Percentiles rank a stretch among this genome's conserved stretches.
These are phyloP conservation scores for Tympanoctomys barrerae DNA, from an alignment of 2,797 vertebrate species.

Conservation along the genomic window DNA sequence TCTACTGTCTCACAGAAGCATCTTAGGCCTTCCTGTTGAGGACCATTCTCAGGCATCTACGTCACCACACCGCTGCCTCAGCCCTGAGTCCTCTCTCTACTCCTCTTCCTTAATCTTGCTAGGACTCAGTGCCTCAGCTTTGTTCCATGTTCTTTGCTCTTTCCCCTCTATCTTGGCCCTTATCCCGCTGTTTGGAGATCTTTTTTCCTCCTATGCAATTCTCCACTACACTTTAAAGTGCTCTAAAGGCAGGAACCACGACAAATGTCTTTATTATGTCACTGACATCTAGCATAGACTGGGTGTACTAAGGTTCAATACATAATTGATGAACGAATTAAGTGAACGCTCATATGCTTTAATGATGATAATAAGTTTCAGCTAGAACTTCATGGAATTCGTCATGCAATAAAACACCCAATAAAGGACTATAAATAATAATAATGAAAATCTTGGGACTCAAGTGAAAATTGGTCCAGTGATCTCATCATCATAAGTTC, in stretches of 20 bases:
- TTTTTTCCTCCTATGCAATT: background rate
- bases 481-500: slow-evolving; percentile 49
- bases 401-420: slow-evolving; percentile 50
- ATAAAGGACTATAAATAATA: slow-evolving; percentile 65
- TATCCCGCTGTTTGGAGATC: background rate
- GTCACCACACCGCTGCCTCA: background rate
- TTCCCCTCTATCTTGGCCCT: background rate
- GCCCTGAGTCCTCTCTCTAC: background rate
- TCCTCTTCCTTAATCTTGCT: background rate
- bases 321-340: slow-evolving; percentile 33
- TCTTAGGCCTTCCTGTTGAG: background rate
- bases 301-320: slow-evolving; percentile 25
- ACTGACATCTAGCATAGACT: background rate
- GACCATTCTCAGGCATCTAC: background rate
- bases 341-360: slow-evolving; percentile 28
- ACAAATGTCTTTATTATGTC: background rate
- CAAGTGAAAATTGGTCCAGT: slow-evolving; percentile 56
- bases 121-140: background rate
- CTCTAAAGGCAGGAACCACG: background rate
- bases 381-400: slow-evolving; percentile 49
- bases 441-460: slow-evolving; percentile 53
- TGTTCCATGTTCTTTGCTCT: background rate
- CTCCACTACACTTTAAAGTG: background rate
- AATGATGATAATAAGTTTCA: slow-evolving; percentile 33
- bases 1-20: background rate